A percentile compares a stretch with the other conserved stretches of the same genome.
Evolutionary conservation across 2,888 invertebrate genomes (phyloP).

Genomic region (Venustoraphidia nigricollis): DNA sequence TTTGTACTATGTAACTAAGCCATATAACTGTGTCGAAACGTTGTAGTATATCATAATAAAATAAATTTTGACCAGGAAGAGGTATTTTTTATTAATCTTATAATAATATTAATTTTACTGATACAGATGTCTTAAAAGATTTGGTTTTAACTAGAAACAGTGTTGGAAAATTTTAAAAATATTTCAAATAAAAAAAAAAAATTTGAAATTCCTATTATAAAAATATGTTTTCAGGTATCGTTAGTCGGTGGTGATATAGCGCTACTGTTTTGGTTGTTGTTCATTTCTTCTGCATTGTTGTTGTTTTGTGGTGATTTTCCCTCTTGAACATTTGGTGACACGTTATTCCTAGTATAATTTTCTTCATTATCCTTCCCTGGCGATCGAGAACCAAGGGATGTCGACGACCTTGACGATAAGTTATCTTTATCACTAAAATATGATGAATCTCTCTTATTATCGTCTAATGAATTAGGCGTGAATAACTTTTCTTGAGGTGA

Average conservation of each 20-base stretch:
- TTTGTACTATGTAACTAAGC: too few species aligned
- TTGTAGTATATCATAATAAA: too few species aligned
- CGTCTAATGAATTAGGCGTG: slow-evolving; percentile 23
- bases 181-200: too few species aligned
- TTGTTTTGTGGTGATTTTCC: slow-evolving; percentile 8
- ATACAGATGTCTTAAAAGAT: too few species aligned
- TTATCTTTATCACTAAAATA: slow-evolving; percentile 41
- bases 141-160: too few species aligned
- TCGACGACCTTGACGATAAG: slow-evolving; percentile 36
- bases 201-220: too few species aligned
- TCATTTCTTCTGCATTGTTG: slow-evolving; percentile 13
- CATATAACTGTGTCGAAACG: too few species aligned
- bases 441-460: slow-evolving; percentile 32
- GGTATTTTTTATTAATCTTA: too few species aligned
- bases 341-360: slow-evolving; percentile 12
- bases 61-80: too few species aligned
- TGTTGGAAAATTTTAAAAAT: too few species aligned
- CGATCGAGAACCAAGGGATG: slow-evolving; percentile 25
- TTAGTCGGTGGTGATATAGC: slow-evolving; percentile 14
- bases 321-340: neutral
- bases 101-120: too few species aligned
- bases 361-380: slow-evolving; percentile 22
- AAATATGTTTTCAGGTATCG: slow-evolving; percentile 10
- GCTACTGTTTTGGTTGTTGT: slow-evolving; percentile 7
- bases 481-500: slow-evolving; percentile 15